Base-by-base conservation (phyloP, 2,113 vertebrate species). In the Arenaria interpres region DNA sequence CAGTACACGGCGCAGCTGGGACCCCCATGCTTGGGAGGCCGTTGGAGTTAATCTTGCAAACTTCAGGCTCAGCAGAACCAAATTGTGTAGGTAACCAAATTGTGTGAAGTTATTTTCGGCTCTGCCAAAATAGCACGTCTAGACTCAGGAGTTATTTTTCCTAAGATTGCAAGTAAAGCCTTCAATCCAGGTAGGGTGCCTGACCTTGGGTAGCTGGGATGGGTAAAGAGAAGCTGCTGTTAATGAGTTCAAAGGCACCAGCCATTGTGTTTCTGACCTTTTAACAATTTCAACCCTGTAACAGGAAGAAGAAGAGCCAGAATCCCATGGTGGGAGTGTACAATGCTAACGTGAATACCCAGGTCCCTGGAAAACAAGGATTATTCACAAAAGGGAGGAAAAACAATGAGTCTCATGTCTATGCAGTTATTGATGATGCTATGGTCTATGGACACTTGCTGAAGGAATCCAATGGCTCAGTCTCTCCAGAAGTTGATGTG, bases 341-440 rank as follows among this genome's bases (percentile, higher is more conserved):
- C 97, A 98, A 99, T 2, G 54, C 97, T 50, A 98, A 98, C 2
- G 95, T 98, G 85, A 98, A 98, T 14, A 98, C 98, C 45, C 98
- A 98, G 90, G 77, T 98, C 32, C 98, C 99, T 0, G 95, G 94
- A 6, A 98, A 98, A 54, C 78, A 81, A 15, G 66, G 56, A 3
- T 91, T 97, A 41, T 99, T 99, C 51, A 64, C 88, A 39, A 99
- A 99, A 90, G 77, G 43, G 6, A 98, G 98, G 14, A 98, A 98
- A 7, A 98, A 98, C 39, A 99, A 98, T 1, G 99, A 99, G 2
- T 99, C 99, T 17, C 99, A 99, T 11, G 97, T 99, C 69, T 99
- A 99, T 23, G 98, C 98, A 5, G 98, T 98, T 85, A 99, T 99
- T 27, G 99, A 99, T 1, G 99, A 99, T 19, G 96, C 96, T 20